Evolutionary conservation across 2,113 vertebrate species (phyloP).

Genomic region (Sander vitreus): DNA sequence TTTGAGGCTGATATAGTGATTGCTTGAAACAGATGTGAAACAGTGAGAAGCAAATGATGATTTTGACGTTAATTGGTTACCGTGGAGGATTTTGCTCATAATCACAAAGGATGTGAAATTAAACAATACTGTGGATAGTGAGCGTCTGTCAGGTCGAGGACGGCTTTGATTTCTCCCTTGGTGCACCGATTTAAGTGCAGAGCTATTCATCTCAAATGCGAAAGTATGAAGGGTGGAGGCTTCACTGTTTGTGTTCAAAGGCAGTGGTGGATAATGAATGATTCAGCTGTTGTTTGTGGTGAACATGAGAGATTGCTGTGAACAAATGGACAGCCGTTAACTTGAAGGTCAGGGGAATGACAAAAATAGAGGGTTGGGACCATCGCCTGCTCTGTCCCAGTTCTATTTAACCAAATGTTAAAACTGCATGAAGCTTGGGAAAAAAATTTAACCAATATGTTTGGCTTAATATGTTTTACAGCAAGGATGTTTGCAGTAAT

Average conservation of each 20-base stretch:
- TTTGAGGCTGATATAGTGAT: constrained; percentile 9
- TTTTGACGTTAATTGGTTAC: constrained; percentile 29
- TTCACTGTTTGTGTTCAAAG: constrained; percentile 16
- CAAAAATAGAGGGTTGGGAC: not conserved
- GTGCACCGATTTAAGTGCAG: constrained; percentile 25
- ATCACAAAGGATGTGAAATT: constrained; percentile 27
- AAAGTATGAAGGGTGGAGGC: constrained; percentile 9
- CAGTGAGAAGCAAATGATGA: constrained; percentile 10
- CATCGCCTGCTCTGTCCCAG: not conserved
- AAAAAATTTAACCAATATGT: not conserved
- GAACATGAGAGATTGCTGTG: constrained; percentile 3
- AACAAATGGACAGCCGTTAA: constrained; percentile 9
- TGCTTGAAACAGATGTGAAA: constrained; percentile 33
- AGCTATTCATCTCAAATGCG: constrained; percentile 16
- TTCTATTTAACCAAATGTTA: not conserved
- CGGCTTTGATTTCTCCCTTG: constrained; percentile 29
- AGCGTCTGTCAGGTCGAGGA: constrained; percentile 35
- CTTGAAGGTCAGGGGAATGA: constrained; percentile 11
- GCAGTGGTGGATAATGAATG: not conserved
- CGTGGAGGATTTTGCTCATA: constrained; percentile 11
- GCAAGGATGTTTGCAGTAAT: constrained; percentile 5
- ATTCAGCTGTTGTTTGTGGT: constrained; percentile 28
- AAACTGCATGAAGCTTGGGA: not conserved
- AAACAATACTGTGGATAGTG: constrained; percentile 11
- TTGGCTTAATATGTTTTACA: constrained; percentile 16